Conservation (phyloP, 2,113 vertebrate genomes). For the Alces alces region DNA sequence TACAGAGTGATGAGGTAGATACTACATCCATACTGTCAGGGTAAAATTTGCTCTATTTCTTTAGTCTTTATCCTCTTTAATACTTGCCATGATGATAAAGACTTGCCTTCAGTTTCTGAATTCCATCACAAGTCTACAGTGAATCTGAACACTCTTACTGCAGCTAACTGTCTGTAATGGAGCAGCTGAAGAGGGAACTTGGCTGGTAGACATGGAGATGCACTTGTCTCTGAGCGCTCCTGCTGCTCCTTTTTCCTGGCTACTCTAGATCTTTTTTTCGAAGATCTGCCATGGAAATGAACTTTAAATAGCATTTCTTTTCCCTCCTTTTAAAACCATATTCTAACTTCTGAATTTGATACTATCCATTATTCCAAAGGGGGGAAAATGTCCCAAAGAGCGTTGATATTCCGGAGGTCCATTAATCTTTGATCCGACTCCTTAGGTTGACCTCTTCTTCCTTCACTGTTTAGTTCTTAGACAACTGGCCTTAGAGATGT, state of each 20-base stretch:
- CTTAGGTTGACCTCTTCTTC: neutral
- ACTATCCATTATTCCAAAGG: neutral
- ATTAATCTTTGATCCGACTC: neutral
- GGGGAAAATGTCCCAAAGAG: neutral
- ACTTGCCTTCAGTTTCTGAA: neutral
- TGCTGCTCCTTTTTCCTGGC: neutral
- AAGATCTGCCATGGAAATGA: neutral
- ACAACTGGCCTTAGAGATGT: neutral
- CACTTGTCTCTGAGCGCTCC: neutral
- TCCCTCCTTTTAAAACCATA: neutral
- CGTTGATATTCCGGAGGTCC: neutral
- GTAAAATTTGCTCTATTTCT: neutral
- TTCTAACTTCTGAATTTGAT: slow-evolving; percentile 26
- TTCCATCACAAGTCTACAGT: neutral
- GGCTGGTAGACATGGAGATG: neutral
- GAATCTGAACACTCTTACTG: neutral
- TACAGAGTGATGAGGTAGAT: neutral
- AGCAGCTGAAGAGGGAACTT: neutral
- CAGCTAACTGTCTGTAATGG: neutral
- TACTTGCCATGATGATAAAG: neutral
- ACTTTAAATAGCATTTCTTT: neutral
- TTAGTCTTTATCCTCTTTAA: neutral
- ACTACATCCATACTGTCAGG: neutral
- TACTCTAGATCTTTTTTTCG: neutral
- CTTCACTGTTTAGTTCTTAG: neutral